Evolutionary conservation across 2,797 vertebrate genomes (phyloP).

Genomic region (Psittacula derbiana): DNA sequence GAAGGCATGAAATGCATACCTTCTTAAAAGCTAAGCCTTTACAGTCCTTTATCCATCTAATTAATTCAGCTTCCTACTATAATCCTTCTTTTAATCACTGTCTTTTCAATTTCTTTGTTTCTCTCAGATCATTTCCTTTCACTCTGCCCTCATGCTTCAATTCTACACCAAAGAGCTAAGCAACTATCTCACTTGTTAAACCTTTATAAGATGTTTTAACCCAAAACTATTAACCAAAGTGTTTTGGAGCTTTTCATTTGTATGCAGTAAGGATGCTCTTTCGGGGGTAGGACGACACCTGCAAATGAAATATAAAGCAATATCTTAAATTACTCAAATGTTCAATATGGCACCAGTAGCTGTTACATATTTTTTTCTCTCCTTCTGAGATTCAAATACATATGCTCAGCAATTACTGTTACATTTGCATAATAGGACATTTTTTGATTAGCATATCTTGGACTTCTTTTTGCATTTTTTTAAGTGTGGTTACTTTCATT

Average conservation of each 20-base stretch:
- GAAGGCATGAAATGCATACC: neutral
- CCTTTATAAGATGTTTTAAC: neutral
- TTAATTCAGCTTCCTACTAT: neutral
- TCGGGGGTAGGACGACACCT: neutral
- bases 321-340: constrained; percentile 45
- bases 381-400: constrained; percentile 53
- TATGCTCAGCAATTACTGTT: constrained; percentile 66
- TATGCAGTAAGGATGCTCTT: neutral
- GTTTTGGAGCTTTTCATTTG: neutral
- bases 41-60: neutral
- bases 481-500: constrained; percentile 22
- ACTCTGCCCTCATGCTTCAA: neutral
- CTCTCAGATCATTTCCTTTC: neutral
- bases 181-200: constrained; percentile 32
- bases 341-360: constrained; percentile 42
- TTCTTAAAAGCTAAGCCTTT: neutral
- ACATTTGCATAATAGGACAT: constrained; percentile 49
- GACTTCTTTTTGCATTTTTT: constrained; percentile 53
- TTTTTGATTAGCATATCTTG: constrained; percentile 62
- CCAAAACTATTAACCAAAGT: constrained; percentile 16
- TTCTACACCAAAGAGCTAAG: neutral
- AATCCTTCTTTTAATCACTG: constrained; percentile 12
- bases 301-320: constrained; percentile 31
- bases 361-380: constrained; percentile 34
- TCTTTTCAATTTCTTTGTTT: neutral